Base-by-base conservation (phyloP, 1,140 invertebrate species). In the Macrocentrus cingulum region DNA sequence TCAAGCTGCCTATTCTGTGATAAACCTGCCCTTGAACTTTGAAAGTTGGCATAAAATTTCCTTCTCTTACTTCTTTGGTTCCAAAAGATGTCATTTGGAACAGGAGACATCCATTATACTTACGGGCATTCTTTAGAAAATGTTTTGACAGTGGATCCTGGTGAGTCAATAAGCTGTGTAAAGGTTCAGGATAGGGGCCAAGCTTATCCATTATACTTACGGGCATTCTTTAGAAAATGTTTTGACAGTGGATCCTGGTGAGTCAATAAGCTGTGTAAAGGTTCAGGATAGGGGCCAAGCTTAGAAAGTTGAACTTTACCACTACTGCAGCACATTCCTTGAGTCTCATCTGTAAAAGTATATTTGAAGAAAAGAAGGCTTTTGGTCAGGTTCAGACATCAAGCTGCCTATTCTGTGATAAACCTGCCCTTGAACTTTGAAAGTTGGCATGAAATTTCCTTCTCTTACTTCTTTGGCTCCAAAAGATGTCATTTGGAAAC, bases 101-200 rank as follows among this genome's bases (percentile, higher is more conserved):
- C n/a, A n/a, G n/a, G n/a, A n/a, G n/a, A n/a, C n/a, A 15, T 36
- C 45, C 22, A 58, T 61, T 61, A 49, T 56, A 44, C 9, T 56
- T 42, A 41, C 45, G 16, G 44, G 32, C 46, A 44, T 61, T 61
- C 18, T 19, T 54, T 37, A 39, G 32, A 36, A 48, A 56, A 46
- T 46, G 54, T 34, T 46, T 22, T 20, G 54, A 56, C 7, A 34
- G 13, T 46, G 29, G 42, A 34, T 56, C 7, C 23, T 46, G 22
- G 20, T 34, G 15, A 32, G 29, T 45, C 15, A 48, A 20, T 25
- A 56, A 20, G 36, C 42, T 37, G 16, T 48, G 6, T 22, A 56
- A 32, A 18, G 54, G 54, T 20, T 56, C 41, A n/a, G 54, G 42
- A 4, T 25, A 36, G 7, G 13, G 22, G 11, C n/a, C 11, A 56